Evolutionary conservation across 2,113 vertebrate genomes (phyloP).

Genomic region (Ondatra zibethicus): DNA sequence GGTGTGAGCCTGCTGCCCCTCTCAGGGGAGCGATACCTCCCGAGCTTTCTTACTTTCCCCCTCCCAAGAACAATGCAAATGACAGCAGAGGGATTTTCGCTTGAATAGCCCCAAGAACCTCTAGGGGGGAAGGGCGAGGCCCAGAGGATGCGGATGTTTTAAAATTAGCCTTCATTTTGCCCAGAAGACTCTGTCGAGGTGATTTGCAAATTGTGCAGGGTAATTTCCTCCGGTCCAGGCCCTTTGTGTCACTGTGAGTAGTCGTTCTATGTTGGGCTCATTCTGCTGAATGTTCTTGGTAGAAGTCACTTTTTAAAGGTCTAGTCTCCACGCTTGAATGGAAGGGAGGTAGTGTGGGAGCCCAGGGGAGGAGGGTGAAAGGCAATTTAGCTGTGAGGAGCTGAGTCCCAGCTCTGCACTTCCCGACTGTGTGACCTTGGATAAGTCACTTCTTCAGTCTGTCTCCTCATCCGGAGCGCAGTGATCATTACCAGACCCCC

Average conservation of each 20-base stretch:
- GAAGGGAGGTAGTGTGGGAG: neutral
- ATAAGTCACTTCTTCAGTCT: neutral
- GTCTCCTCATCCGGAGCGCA: neutral
- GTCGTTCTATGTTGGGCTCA: neutral
- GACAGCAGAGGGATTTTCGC: constrained; percentile 52
- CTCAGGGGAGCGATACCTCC: neutral
- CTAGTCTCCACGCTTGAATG: neutral
- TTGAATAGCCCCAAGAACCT: neutral
- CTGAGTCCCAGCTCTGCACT: neutral
- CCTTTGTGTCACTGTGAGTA: neutral
- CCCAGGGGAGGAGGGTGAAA: neutral
- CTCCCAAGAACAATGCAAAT: constrained; percentile 70
- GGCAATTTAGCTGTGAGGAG: neutral
- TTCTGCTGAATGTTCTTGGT: constrained; percentile 45
- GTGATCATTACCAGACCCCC: neutral
- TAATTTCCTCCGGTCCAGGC: constrained; percentile 39
- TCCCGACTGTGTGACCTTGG: neutral
- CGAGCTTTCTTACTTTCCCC: neutral
- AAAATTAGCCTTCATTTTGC: constrained; percentile 64
- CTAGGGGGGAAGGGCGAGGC: neutral
- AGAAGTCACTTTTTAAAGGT: constrained; percentile 33
- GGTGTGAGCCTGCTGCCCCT: neutral
- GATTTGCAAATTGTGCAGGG: constrained; percentile 66
- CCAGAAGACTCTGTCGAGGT: constrained; percentile 56
- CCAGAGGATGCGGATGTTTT: constrained; percentile 70